Evolutionary conservation across 2,888 invertebrate species (phyloP), one percentile per base, ranked within the genome.

Genomic region (Linnaemya vulpina): DNA sequence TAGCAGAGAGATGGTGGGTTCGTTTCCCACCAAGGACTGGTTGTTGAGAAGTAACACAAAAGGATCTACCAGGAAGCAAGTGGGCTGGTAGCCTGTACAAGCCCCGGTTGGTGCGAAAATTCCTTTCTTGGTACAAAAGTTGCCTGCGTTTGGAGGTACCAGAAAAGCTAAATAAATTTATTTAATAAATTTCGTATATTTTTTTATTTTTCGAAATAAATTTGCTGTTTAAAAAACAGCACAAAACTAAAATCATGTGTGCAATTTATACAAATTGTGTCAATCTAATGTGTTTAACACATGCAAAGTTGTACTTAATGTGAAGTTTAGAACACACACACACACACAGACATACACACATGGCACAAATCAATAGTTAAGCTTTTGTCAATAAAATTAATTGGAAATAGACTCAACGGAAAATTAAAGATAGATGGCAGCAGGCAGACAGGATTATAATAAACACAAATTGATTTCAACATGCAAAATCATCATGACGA

Each of bases 221-320:
- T 55, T 65, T 11, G 13, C 2, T 22, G 49, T 67, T 67, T 58
- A 43, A 43, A 58, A 55, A 20, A 9, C 51, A 49, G 20, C 7
- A 35, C 20, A 38, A 38, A 38, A 13, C 15, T 11, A 43, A 70
- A 60, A 35, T 55, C 68, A 70, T 83, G 74, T 83, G 70, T 75
- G 73, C 68, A 63, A 62, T 58, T 55, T 55, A 20, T 49, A 20
- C 22, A 65, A 65, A 58, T 58, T 67, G 51, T 83, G 71, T 71
- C 76, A 76, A 77, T 49, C 51, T 84, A 85, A 85, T 85, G 82
- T 73, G 58, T 65, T 13, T 17, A 51, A 76, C 60, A 74, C 87
- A 87, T 83, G 86, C 84, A 81, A 85, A 82, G 65, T 65, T 38
- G 49, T 77, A 82, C 81, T 83, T 86, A 86, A 84, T 68, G 78